Conservation (phyloP, 2,797 vertebrate genomes). For the Eulemur albifrons region DNA sequence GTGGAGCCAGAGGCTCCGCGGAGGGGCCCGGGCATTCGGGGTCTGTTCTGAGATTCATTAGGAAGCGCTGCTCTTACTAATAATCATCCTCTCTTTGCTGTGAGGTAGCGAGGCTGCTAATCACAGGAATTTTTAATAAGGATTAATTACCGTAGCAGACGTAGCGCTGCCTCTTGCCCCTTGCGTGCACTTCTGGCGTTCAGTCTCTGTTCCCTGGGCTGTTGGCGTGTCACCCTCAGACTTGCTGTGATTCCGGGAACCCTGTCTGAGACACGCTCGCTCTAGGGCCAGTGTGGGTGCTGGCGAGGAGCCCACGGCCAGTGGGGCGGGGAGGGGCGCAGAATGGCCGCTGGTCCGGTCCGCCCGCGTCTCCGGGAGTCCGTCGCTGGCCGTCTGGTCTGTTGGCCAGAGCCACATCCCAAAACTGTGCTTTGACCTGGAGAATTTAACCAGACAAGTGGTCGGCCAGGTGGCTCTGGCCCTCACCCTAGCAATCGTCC, state of each 20-base stretch:
- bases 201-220: background rate
- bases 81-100: background rate
- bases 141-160: background rate
- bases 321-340: fast-evolving
- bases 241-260: background rate
- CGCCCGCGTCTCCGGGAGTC: background rate
- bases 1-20: background rate
- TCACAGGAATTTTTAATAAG: conserved; percentile 22
- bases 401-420: background rate
- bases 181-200: background rate
- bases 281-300: fast-evolving
- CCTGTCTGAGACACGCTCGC: background rate
- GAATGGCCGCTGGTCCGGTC: background rate
- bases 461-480: background rate
- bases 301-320: background rate
- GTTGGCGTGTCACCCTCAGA: background rate
- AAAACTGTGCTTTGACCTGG: background rate
- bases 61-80: background rate
- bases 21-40: background rate
- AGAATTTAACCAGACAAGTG: background rate
- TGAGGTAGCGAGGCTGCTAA: background rate
- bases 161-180: background rate
- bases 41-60: background rate
- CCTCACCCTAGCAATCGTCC: fast-evolving
- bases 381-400: background rate